Base-by-base conservation (phyloP, 2,113 vertebrate genomes). In the Ondatra zibethicus region DNA sequence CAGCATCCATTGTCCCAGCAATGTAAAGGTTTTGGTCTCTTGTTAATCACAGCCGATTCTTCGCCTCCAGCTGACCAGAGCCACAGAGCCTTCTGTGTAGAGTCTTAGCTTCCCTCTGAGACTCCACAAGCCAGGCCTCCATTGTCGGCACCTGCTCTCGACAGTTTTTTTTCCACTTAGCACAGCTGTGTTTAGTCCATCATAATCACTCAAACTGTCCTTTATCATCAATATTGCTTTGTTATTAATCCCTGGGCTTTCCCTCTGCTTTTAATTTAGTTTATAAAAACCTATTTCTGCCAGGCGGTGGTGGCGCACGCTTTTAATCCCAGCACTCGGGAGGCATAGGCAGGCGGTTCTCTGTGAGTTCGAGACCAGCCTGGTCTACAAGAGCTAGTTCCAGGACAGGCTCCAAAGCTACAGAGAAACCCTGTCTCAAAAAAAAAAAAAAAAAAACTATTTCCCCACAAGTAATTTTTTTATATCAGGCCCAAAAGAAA, bases 391-490 rank as follows among this genome's bases (percentile, higher is more conserved):
- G n/a, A n/a, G n/a, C n/a, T n/a, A n/a, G n/a, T n/a, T n/a, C n/a
- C n/a, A n/a, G n/a, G n/a, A n/a, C n/a, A n/a, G n/a, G n/a, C n/a
- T n/a, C n/a, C n/a, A n/a, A n/a, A n/a, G n/a, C n/a, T n/a, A n/a
- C n/a, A n/a, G n/a, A n/a, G n/a, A n/a, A n/a, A n/a, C n/a, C n/a
- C n/a, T n/a, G n/a, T n/a, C n/a, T n/a, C n/a, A n/a, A n/a, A n/a
- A n/a, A n/a, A n/a, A n/a, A n/a, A n/a, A 81, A 95, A 95, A 84
- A 75, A 72, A 72, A 73, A 47, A 9, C 58, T 31, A 3, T 95
- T 92, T 21, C 45, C 39, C 31, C 21, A 27, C 70, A 76, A 92
- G 7, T 90, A 94, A 95, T 68, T 61, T 93, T 93, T 52, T 84
- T 73, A 88, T 45, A 70, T 3, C 27, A 94, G 39, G 85, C 75